These are phyloP conservation scores for Colletes gigas DNA, from an alignment of 1,140 invertebrate genomes.

Conservation along the genomic window DNA sequence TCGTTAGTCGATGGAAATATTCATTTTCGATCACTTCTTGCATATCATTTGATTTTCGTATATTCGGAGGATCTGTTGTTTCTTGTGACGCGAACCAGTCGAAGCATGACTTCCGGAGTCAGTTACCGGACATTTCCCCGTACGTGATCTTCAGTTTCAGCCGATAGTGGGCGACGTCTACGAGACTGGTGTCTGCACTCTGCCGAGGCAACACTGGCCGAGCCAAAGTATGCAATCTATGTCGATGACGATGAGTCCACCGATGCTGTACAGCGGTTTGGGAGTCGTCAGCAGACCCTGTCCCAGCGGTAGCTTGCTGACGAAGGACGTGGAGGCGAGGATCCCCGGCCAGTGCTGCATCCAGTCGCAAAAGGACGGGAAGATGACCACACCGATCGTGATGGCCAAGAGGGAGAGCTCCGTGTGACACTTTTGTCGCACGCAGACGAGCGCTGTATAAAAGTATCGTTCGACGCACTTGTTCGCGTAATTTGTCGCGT, in stretches of 20 bases:
- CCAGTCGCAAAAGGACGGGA: slow-evolving; percentile 72
- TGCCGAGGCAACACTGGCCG: slow-evolving; percentile 79
- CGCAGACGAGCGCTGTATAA: slow-evolving; percentile 47
- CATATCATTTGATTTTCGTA: too few species aligned
- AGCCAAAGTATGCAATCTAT: slow-evolving; percentile 75
- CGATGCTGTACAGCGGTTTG: slow-evolving; percentile 74
- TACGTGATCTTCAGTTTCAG: slow-evolving; percentile 68
- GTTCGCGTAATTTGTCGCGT: slow-evolving; percentile 14
- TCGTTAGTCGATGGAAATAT: too few species aligned
- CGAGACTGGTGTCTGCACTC: slow-evolving; percentile 77
- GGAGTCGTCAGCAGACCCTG: slow-evolving; percentile 72
- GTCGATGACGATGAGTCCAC: slow-evolving; percentile 76
- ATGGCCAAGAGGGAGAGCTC: slow-evolving; percentile 80
- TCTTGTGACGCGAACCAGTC: too few species aligned
- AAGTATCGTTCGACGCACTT: slow-evolving; percentile 13
- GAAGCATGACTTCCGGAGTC: too few species aligned
- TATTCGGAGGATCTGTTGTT: too few species aligned
- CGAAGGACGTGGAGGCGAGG: slow-evolving; percentile 74
- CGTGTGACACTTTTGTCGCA: slow-evolving; percentile 73
- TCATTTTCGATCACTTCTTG: too few species aligned
- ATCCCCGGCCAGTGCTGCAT: slow-evolving; percentile 74
- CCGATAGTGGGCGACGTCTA: slow-evolving; percentile 76
- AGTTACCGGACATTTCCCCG: not conserved
- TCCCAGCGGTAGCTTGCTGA: slow-evolving; percentile 69
- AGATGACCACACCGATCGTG: slow-evolving; percentile 72